phyloP scores from a whole-genome alignment of 2,888 invertebrate genomes.

The Temnothorax unifasciatus region DNA sequence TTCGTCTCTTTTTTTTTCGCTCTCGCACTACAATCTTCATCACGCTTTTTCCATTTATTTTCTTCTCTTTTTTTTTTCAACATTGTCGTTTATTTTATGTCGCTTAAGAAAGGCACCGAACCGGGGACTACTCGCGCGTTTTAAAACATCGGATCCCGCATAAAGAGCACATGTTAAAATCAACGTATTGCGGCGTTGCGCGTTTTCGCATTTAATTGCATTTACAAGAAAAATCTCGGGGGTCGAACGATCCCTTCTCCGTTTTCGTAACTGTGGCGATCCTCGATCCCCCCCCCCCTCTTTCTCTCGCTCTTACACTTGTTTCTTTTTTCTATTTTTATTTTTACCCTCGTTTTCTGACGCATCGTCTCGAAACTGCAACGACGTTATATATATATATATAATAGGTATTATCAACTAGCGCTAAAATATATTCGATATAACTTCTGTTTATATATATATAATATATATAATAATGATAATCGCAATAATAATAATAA shows the following conservation, averaged over 20 bases:
- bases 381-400: conserved; percentile 79
- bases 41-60: conserved; percentile 32
- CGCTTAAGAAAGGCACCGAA: conserved; percentile 85
- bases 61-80: conserved; percentile 62
- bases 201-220: conserved; percentile 61
- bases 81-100: conserved; percentile 76
- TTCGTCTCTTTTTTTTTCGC: conserved; percentile 19
- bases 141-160: conserved; percentile 80
- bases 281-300: neutral
- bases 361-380: conserved; percentile 84
- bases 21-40: conserved; percentile 57
- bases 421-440: conserved; percentile 86
- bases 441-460: conserved; percentile 85
- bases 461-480: conserved; percentile 79
- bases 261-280: conserved; percentile 29
- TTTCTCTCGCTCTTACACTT: neutral
- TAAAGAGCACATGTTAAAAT: conserved; percentile 80
- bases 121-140: conserved; percentile 81
- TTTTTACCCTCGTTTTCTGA: conserved; percentile 83
- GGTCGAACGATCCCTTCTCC: conserved; percentile 55
- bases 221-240: conserved; percentile 80
- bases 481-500: conserved; percentile 77
- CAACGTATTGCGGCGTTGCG: conserved; percentile 68
- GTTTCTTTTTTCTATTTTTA: conserved; percentile 49
- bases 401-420: conserved; percentile 85